Base-by-base conservation (phyloP, 2,888 invertebrate species). In the Pandemis cinnamomeana region DNA sequence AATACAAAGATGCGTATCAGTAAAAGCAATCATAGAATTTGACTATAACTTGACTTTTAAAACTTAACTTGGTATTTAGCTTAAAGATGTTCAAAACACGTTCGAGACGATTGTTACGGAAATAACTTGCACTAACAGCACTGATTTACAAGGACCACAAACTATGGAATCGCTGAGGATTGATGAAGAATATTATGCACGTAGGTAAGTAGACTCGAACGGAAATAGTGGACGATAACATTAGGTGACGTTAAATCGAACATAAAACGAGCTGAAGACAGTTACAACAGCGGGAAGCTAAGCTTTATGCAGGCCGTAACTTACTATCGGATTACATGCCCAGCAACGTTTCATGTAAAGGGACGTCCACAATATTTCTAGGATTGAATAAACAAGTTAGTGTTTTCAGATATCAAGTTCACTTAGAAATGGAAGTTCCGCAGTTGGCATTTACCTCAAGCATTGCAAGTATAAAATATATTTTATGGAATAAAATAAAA, bases 251-350 rank as follows among this genome's bases (percentile, higher is more conserved):
- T 20, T 41, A 41, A 15, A 51, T 36, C 62, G n/a, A 61, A 20
- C 53, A 13, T 15, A 55, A n/a, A 69, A 62, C 10, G 41, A 63
- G 7, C 61, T 20, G 13, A 27, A n/a, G 62, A 48, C 64, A 48
- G 46, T 48, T 48, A 42, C 41, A 51, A 41, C 70, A 53, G n/a
- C 44, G 64, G 64, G 20, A 63, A 20, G 62, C 62, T 70, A 70
- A 70, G 51, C 70, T 70, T 70, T 70, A 70, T 62, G 51, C 51
- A 62, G 13, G 13, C 67, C 27, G 67, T 53, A 67, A 72, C 67
- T 72, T 72, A 67, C 67, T 36, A 67, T 62, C 62, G 62, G 70
- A 62, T 70, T 53, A 62, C 62, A 51, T 20, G 41, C 27, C 42
- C 15, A 62, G 10, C 27, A 27, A 46, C 27, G 41, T 58, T 20